Conservation (phyloP, 2,797 vertebrate genomes). For the Takifugu ocellatus region DNA sequence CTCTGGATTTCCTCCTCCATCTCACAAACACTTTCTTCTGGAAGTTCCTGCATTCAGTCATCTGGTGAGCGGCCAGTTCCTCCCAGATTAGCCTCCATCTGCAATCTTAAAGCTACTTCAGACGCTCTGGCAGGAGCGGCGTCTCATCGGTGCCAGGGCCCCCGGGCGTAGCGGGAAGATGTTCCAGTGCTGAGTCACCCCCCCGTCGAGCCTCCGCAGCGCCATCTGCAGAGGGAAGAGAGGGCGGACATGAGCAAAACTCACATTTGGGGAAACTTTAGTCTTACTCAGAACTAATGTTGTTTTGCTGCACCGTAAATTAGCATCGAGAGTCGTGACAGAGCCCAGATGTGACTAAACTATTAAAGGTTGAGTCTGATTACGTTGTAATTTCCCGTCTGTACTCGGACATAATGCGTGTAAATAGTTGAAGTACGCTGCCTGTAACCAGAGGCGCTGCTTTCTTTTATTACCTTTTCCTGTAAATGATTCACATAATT, state of each 20-base stretch:
- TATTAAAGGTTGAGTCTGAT: no score
- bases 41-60: background rate
- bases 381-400: no score
- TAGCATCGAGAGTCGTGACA: no score
- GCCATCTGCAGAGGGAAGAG: conserved; percentile 7
- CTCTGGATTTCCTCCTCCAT: background rate
- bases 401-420: no score
- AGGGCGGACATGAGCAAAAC: background rate
- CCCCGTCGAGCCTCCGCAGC: conserved; percentile 16
- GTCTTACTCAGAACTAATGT: conserved; percentile 31
- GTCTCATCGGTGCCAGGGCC: conserved; percentile 34
- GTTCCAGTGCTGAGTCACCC: conserved; percentile 15
- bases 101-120: conserved; percentile 10
- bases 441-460: background rate
- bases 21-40: background rate
- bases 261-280: conserved; percentile 17
- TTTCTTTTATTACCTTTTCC: conserved; percentile 16
- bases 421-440: conserved; percentile 2
- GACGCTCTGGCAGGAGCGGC: conserved; percentile 21
- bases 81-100: background rate
- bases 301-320: no score
- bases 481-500: conserved; percentile 51
- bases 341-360: no score
- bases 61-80: background rate
- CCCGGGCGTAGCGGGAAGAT: background rate